These are phyloP conservation scores for Agelaius tricolor DNA, from an alignment of 2,113 vertebrate genomes.

Conservation along the genomic window DNA sequence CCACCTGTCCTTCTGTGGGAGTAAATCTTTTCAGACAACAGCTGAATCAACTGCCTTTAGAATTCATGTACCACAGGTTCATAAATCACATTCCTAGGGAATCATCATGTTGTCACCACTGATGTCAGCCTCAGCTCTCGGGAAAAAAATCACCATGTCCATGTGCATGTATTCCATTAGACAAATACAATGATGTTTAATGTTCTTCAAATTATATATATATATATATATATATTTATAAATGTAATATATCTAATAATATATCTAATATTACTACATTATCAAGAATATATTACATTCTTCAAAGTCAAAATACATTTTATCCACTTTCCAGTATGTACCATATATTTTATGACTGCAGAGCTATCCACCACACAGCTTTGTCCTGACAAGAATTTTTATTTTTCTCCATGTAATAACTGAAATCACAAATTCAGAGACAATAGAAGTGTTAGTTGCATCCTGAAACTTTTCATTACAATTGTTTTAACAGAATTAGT, in stretches of 20 bases:
- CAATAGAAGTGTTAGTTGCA: background rate
- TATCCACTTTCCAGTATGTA: background rate
- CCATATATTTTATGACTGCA: background rate
- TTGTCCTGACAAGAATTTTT: background rate
- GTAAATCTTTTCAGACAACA: constrained; percentile 10
- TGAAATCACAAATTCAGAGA: background rate
- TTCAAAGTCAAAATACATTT: background rate
- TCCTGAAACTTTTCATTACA: background rate
- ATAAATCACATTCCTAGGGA: background rate
- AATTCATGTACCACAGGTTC: background rate
- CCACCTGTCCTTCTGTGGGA: background rate
- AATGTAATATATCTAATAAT: too few relatives aligned
- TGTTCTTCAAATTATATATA: background rate
- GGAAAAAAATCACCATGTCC: background rate
- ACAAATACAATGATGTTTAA: background rate
- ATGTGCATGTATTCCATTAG: background rate
- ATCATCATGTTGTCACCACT: background rate
- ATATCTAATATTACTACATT: background rate
- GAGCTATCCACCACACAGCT: background rate
- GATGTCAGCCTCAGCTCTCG: background rate
- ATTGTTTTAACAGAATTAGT: background rate
- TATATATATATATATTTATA: background rate
- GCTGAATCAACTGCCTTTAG: background rate
- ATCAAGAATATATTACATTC: background rate
- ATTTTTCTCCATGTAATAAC: background rate